Evolutionary conservation across 2,797 vertebrate genomes (phyloP), one percentile per base, ranked within the genome.

Genomic region (Microctenopoma steveboyesi): DNA sequence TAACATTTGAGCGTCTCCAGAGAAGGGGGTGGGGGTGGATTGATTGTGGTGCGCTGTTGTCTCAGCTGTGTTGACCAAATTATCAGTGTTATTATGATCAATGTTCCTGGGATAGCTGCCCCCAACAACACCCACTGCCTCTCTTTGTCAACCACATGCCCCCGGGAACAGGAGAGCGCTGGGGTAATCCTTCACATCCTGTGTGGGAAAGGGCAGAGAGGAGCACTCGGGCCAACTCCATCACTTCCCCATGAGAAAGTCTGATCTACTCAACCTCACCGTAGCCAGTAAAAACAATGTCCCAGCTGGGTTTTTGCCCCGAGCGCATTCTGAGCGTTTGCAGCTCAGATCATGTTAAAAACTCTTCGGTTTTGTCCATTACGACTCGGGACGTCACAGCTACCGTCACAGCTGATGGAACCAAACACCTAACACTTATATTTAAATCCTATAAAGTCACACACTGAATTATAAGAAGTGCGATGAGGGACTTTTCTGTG

Each of bases 41-140:
- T 33, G 35, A 8, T 37, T 47, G 15, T 30, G 52, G 22, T 46
- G 40, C 50, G 47, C 57, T 81, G 59, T 82, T 81, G 90, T 81
- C 92, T 93, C 92, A 93, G 92, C 93, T 94, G 92, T 89, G 85
- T 88, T 91, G 86, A 82, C 82, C 66, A 89, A 89, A 90, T 92
- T 62, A 79, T 87, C 89, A 81, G 51, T 70, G 82, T 90, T 89
- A 77, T 89, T 85, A 69, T 83, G 65, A 86, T 76, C 77, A 77
- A 47, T 14, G 12, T 59, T 73, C 75, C 61, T 59, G 77, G 73
- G 80, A 89, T 89, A 88, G 84, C 86, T 79, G 72, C 49, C 78
- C 4, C 43, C n/a, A 8, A 8, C 33, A 35, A 8, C 81, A 42
- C 66, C 51, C 78, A 28, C 57, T 35, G 42, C 63, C 54, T 75